Conservation (phyloP, 2,888 invertebrate species). For the Agonopterix arenella region DNA sequence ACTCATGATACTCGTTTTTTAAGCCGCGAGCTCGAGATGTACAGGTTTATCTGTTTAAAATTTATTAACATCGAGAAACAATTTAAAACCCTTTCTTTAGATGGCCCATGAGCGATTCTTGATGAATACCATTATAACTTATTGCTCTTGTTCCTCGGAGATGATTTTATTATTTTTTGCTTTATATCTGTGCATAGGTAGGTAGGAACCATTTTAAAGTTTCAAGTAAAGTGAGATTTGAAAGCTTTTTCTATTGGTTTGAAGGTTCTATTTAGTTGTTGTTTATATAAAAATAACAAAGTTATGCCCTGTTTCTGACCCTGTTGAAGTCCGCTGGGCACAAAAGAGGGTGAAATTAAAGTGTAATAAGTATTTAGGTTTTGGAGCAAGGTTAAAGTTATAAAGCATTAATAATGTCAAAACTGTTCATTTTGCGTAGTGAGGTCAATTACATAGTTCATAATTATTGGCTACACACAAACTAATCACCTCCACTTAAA, state of each 20-base stretch:
- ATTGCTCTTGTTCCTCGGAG: constrained; percentile 33
- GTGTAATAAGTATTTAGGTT: too few relatives aligned
- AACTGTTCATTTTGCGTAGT: not conserved
- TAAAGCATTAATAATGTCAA: not conserved
- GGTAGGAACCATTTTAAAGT: not conserved
- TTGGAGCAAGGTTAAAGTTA: too few relatives aligned
- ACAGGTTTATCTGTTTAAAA: constrained; percentile 77
- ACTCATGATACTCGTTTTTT: constrained; percentile 74
- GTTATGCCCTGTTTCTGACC: too few relatives aligned
- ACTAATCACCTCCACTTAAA: not conserved
- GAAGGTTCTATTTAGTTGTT: too few relatives aligned
- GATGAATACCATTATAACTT: constrained; percentile 62
- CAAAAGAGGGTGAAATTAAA: too few relatives aligned
- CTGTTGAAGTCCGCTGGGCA: too few relatives aligned
- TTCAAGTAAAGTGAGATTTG: constrained; percentile 5
- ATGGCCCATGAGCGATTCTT: constrained; percentile 59
- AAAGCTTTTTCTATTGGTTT: constrained; percentile 2
- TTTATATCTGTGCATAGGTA: constrained; percentile 6
- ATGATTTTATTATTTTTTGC: constrained; percentile 21
- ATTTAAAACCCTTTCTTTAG: constrained; percentile 72
- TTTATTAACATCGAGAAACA: constrained; percentile 77
- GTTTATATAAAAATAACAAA: too few relatives aligned
- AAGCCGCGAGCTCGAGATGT: constrained; percentile 72
- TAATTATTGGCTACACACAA: constrained; percentile 1
- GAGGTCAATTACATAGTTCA: constrained; percentile 4